Conservation (phyloP, 2,797 vertebrate genomes). For the Acropternis orthonyx region DNA sequence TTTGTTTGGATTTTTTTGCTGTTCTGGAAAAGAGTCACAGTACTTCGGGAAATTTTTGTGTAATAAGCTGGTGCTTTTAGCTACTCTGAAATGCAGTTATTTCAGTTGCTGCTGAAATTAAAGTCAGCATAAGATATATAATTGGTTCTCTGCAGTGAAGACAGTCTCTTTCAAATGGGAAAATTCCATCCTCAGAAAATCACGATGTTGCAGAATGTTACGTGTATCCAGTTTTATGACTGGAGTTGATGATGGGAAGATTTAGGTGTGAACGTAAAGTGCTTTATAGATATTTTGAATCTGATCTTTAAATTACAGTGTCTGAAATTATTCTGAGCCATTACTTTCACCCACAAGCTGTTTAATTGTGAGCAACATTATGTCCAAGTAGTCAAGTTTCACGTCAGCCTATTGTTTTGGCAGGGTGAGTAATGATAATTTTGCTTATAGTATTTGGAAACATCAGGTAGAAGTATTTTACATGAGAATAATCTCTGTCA, state of each 20-base stretch:
- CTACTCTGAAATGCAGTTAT: neutral
- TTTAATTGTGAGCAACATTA: neutral
- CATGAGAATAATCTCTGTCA: neutral
- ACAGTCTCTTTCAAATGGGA: neutral
- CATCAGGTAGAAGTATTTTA: neutral
- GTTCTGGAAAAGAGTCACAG: neutral
- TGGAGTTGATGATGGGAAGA: neutral
- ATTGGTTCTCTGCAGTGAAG: neutral
- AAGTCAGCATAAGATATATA: neutral
- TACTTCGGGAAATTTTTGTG: neutral
- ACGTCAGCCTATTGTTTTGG: conserved; percentile 3
- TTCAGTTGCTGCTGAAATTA: neutral
- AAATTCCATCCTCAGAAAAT: neutral
- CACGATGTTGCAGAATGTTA: neutral
- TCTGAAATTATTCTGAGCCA: conserved; percentile 31
- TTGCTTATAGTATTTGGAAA: conserved; percentile 15
- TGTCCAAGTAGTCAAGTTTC: neutral
- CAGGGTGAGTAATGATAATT: conserved; percentile 27
- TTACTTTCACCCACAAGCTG: conserved; percentile 24
- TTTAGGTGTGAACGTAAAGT: conserved; percentile 33
- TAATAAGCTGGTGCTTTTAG: neutral
- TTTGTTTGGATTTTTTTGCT: neutral
- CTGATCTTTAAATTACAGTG: conserved; percentile 33
- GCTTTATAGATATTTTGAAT: conserved; percentile 31
- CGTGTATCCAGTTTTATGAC: neutral